These are phyloP conservation scores for Delia radicum DNA, from an alignment of 1,140 invertebrate genomes.

Conservation along the genomic window DNA sequence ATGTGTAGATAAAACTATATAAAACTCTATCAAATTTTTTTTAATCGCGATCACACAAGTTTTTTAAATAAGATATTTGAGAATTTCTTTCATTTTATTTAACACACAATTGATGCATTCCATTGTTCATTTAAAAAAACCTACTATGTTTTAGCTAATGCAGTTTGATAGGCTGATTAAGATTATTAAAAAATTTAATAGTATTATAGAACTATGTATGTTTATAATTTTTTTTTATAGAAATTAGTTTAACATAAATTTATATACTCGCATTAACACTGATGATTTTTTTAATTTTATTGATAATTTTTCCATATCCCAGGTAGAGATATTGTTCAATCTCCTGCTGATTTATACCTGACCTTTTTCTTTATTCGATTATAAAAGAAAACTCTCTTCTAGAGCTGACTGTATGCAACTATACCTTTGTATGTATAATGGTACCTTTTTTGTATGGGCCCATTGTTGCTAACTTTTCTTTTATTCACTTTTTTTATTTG, in stretches of 20 bases:
- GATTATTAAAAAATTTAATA: background rate
- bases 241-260: background rate
- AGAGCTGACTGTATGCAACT: background rate
- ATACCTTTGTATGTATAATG: background rate
- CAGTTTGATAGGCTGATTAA: background rate
- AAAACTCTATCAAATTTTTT: too few relatives aligned
- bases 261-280: background rate
- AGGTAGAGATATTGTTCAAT: constrained; percentile 1
- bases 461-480: background rate
- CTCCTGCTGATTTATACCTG: constrained; percentile 15
- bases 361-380: background rate
- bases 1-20: too few relatives aligned
- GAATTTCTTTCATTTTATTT: too few relatives aligned
- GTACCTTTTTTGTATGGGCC: background rate
- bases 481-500: background rate
- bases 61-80: too few relatives aligned
- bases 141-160: too few relatives aligned
- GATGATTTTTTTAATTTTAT: background rate
- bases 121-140: too few relatives aligned
- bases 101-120: too few relatives aligned
- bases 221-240: background rate
- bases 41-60: too few relatives aligned
- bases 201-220: background rate
- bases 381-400: background rate
- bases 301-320: background rate